phyloP scores from a whole-genome alignment of 2,797 vertebrate species.

The Spinus pinus region DNA sequence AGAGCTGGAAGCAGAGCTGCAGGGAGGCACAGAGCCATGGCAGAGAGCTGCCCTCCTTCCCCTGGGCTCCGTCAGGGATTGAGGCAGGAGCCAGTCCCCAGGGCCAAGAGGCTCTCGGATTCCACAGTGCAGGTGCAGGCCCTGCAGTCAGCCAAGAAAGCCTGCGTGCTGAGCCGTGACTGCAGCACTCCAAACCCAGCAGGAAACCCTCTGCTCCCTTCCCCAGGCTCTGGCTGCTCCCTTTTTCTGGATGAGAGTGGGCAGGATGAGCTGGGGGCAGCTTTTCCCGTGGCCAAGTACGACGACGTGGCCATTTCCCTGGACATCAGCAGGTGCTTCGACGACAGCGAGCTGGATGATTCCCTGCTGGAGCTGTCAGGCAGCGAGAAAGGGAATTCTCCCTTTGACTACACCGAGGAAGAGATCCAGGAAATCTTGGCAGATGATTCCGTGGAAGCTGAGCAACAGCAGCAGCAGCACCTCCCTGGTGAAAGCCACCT shows the following conservation, averaged over 20 bases:
- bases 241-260: neutral
- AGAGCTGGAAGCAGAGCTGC: neutral
- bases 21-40: neutral
- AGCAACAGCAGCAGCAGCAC: neutral
- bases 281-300: accelerated
- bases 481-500: neutral
- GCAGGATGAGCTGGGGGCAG: accelerated
- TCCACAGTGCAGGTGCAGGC: neutral
- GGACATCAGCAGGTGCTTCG: neutral
- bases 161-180: neutral
- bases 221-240: neutral
- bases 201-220: neutral
- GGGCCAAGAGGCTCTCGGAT: conserved; percentile 22
- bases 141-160: conserved; percentile 14
- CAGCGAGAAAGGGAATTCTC: conserved; percentile 40
- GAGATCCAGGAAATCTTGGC: conserved; percentile 73
- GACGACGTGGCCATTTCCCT: neutral
- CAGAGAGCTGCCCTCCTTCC: neutral
- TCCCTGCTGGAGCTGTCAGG: conserved; percentile 14
- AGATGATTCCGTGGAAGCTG: conserved; percentile 34
- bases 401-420: conserved; percentile 66
- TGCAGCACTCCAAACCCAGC: neutral
- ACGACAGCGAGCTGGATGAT: neutral
- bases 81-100: neutral
- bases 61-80: neutral